Evolutionary conservation across 1,140 invertebrate genomes (phyloP).

Genomic region (Drosophila repleta): DNA sequence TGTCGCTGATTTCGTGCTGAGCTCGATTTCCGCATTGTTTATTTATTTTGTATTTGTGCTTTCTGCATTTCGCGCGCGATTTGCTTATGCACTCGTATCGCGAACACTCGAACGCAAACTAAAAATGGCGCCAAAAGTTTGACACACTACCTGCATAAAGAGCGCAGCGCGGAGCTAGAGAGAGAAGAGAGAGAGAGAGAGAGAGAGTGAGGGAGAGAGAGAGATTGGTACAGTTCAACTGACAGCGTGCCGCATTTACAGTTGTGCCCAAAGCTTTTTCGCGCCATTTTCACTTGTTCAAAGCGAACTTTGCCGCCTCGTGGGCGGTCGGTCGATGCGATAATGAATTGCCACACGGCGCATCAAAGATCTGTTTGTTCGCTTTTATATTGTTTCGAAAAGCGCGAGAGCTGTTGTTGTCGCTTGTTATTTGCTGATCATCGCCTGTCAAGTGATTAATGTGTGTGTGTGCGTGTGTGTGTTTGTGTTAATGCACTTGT

Average conservation of each 20-base stretch:
- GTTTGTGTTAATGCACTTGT: not conserved
- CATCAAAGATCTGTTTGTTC: conserved; percentile 30
- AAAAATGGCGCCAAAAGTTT: conserved; percentile 80
- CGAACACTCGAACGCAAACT: conserved; percentile 72
- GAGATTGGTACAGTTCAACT: conserved; percentile 16
- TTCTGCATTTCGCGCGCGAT: conserved; percentile 52
- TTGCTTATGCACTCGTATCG: conserved; percentile 65
- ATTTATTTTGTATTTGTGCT: conserved; percentile 19
- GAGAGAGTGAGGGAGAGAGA: conserved; percentile 6
- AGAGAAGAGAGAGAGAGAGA: not conserved
- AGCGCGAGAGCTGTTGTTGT: conserved; percentile 22
- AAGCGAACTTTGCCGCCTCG: conserved; percentile 23
- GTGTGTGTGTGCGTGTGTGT: not conserved
- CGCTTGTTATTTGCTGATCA: conserved; percentile 31
- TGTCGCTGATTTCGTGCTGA: not conserved
- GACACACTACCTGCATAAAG: conserved; percentile 39
- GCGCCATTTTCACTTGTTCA: conserved; percentile 52
- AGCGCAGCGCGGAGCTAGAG: not conserved
- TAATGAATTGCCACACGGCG: conserved; percentile 12
- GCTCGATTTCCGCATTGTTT: conserved; percentile 23
- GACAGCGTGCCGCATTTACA: conserved; percentile 57
- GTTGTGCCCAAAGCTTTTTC: conserved; percentile 57
- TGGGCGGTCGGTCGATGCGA: conserved; percentile 1
- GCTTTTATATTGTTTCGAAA: too few relatives aligned
- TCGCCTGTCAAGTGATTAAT: conserved; percentile 32